A percentile compares a stretch with the other conserved stretches of the same genome.
Evolutionary conservation across 2,113 vertebrate species (phyloP).

Genomic region (Muntiacus muntjak): DNA sequence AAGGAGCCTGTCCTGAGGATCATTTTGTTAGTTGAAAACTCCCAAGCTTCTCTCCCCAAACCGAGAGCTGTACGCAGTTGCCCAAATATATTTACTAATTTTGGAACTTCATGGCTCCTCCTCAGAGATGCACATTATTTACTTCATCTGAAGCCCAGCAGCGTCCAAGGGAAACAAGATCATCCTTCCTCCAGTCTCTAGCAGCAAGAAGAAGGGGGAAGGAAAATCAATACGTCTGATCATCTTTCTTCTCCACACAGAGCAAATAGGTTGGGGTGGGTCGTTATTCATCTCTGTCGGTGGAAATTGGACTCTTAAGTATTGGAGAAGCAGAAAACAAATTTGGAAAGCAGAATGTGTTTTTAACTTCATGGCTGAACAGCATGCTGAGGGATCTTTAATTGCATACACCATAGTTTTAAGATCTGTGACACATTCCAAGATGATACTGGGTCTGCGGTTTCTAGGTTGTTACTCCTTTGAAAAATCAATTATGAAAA

Average conservation of each 20-base stretch:
- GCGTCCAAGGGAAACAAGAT: neutral
- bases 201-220: conserved; percentile 35
- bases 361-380: conserved; percentile 37
- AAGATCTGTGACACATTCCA: neutral
- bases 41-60: neutral
- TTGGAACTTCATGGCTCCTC: neutral
- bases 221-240: conserved; percentile 65
- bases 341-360: conserved; percentile 61
- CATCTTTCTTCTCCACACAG: conserved; percentile 61
- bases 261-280: conserved; percentile 56
- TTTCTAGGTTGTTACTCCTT: neutral
- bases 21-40: neutral
- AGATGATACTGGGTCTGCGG: neutral
- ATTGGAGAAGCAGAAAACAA: conserved; percentile 63
- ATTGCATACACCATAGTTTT: neutral
- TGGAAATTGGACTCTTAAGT: conserved; percentile 68
- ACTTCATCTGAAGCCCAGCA: neutral
- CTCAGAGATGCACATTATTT: neutral
- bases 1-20: neutral
- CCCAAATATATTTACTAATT: neutral
- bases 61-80: too few species aligned
- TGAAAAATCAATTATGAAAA: neutral
- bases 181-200: neutral
- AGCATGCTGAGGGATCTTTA: conserved; percentile 41
- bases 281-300: conserved; percentile 65